Conservation (phyloP, 2,888 invertebrate genomes). For the Dasysyrphus albostriatus region DNA sequence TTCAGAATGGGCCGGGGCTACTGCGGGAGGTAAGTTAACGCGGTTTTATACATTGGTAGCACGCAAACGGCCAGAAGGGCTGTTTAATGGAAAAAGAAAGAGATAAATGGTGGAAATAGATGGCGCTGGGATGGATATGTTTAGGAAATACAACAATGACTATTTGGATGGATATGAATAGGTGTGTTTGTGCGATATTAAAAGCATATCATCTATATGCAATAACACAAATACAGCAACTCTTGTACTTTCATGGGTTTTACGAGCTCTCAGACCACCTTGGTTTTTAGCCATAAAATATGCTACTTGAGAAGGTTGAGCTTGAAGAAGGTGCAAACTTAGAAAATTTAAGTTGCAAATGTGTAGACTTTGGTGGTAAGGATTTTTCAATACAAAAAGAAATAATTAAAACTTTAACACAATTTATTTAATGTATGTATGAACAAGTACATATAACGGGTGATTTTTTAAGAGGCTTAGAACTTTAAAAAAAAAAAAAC, state of each 20-base stretch:
- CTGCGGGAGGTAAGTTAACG: constrained; percentile 21
- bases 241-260: constrained; percentile 63
- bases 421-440: too few relatives aligned
- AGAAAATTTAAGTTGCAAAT: background rate
- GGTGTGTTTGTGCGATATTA: constrained; percentile 12
- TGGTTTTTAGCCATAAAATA: constrained; percentile 53
- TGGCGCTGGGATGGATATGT: constrained; percentile 65
- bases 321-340: background rate
- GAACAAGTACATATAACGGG: too few relatives aligned
- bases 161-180: constrained; percentile 40
- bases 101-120: constrained; percentile 64
- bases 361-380: background rate
- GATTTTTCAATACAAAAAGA: background rate
- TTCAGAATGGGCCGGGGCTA: background rate
- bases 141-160: constrained; percentile 68
- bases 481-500: too few relatives aligned
- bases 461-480: too few relatives aligned
- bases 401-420: too few relatives aligned
- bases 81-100: constrained; percentile 35
- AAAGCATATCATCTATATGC: background rate
- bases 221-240: constrained; percentile 32
- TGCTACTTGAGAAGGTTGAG: background rate
- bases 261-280: constrained; percentile 52
- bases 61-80: constrained; percentile 62
- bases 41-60: constrained; percentile 69